These are phyloP conservation scores for Melanerpes formicivorus DNA, from an alignment of 2,113 vertebrate genomes.

Conservation along the genomic window DNA sequence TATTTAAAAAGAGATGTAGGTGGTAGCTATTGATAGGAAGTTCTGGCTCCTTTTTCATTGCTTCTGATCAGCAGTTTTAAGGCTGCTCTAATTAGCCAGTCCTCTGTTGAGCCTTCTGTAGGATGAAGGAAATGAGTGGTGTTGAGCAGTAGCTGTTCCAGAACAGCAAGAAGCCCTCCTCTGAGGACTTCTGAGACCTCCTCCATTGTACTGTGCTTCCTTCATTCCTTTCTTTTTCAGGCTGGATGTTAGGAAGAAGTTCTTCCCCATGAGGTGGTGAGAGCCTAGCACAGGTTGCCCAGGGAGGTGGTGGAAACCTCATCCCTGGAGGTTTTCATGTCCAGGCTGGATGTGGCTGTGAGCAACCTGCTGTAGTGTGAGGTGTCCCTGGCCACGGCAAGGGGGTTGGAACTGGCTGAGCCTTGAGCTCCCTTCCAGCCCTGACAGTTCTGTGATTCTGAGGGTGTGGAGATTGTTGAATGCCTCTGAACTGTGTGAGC, in stretches of 20 bases:
- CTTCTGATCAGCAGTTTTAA: background rate
- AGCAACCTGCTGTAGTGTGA: no score
- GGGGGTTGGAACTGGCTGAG: no score
- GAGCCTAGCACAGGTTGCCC: no score
- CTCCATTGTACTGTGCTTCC: background rate
- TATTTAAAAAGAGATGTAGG: background rate
- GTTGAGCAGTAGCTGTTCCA: background rate
- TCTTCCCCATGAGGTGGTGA: no score
- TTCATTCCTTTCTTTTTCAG: background rate
- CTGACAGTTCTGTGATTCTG: no score
- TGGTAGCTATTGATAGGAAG: background rate
- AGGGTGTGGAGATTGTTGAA: background rate
- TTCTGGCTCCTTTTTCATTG: background rate
- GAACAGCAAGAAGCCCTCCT: background rate
- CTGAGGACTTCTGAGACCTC: background rate
- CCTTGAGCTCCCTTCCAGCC: no score
- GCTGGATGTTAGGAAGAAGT: no score
- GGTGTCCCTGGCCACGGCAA: no score
- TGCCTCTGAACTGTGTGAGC: background rate
- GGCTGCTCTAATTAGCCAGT: background rate
- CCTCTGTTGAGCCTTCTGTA: background rate
- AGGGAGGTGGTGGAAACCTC: no score
- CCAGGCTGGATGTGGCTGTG: no score
- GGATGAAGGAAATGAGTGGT: background rate
- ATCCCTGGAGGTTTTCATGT: no score